A percentile compares a stretch with the other conserved stretches of the same genome.
phyloP scores from a whole-genome alignment of 2,113 vertebrate genomes.

The Fregetta grallaria region DNA sequence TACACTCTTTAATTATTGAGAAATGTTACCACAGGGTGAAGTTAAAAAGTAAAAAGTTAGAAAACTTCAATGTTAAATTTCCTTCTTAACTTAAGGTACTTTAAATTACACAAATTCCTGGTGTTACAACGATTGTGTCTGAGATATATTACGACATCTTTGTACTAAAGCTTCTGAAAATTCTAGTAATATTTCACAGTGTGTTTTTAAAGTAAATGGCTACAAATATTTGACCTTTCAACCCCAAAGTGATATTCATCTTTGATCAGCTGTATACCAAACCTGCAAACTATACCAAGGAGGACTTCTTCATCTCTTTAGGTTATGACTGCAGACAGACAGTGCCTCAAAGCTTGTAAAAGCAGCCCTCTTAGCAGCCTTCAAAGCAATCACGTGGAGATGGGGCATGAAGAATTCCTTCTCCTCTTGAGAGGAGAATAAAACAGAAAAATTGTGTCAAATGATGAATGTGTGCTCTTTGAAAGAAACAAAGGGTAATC shows the following conservation, averaged over 20 bases:
- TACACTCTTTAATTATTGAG: neutral
- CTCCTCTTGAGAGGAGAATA: neutral
- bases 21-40: neutral
- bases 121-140: neutral
- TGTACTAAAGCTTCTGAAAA: neutral
- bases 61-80: neutral
- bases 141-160: neutral
- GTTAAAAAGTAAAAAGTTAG: neutral
- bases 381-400: neutral
- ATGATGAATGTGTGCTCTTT: neutral
- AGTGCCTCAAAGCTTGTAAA: neutral
- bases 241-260: neutral
- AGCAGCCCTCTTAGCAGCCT: neutral
- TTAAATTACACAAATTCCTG: neutral
- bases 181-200: neutral
- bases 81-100: neutral
- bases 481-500: neutral
- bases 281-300: neutral
- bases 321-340: neutral
- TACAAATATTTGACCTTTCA: neutral
- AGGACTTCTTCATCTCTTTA: neutral
- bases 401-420: neutral
- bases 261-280: neutral
- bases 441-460: neutral
- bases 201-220: neutral